These are phyloP conservation scores for Sebastiscus albofasciatus DNA, from an alignment of 2,797 vertebrate genomes.

Conservation along the genomic window DNA sequence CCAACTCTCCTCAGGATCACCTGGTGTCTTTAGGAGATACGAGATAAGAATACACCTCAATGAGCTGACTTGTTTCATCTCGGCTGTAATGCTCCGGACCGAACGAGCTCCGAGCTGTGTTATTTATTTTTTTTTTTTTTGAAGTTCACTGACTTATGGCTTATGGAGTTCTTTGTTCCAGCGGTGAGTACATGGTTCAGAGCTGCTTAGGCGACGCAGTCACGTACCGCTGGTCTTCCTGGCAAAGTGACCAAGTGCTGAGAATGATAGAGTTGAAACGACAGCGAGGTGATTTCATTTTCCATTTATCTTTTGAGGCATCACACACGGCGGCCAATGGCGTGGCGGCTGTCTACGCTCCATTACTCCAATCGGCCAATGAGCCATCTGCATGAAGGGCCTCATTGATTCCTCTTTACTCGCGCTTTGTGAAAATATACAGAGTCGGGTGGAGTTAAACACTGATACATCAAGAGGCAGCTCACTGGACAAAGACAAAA, in stretches of 20 bases:
- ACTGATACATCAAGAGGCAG: slow-evolving; percentile 50
- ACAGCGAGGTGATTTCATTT: slow-evolving; percentile 57
- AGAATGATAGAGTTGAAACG: slow-evolving; percentile 71
- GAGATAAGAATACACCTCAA: slow-evolving; percentile 54
- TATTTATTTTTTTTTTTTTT: not conserved
- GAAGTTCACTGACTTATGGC: slow-evolving; percentile 41
- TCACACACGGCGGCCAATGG: slow-evolving; percentile 43
- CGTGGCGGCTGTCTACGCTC: slow-evolving; percentile 43
- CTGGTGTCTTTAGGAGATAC: slow-evolving; percentile 48
- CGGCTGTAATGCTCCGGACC: slow-evolving; percentile 17
- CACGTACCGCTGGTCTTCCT: slow-evolving; percentile 41
- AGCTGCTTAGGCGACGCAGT: slow-evolving; percentile 37
- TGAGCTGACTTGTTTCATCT: slow-evolving; percentile 50
- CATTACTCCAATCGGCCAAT: slow-evolving; percentile 72
- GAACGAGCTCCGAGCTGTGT: slow-evolving; percentile 11
- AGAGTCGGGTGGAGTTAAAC: slow-evolving; percentile 42
- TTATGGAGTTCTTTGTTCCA: slow-evolving; percentile 21
- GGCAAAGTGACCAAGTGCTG: slow-evolving; percentile 63
- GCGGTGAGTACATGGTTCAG: not conserved
- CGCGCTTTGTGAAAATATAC: slow-evolving; percentile 63
- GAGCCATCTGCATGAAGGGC: slow-evolving; percentile 70
- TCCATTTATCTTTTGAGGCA: slow-evolving; percentile 66
- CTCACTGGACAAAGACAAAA: slow-evolving; percentile 37
- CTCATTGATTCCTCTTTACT: slow-evolving; percentile 75
- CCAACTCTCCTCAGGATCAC: slow-evolving; percentile 48